These are phyloP conservation scores for Diuraphis noxia DNA, from an alignment of 1,140 invertebrate genomes.

Conservation along the genomic window DNA sequence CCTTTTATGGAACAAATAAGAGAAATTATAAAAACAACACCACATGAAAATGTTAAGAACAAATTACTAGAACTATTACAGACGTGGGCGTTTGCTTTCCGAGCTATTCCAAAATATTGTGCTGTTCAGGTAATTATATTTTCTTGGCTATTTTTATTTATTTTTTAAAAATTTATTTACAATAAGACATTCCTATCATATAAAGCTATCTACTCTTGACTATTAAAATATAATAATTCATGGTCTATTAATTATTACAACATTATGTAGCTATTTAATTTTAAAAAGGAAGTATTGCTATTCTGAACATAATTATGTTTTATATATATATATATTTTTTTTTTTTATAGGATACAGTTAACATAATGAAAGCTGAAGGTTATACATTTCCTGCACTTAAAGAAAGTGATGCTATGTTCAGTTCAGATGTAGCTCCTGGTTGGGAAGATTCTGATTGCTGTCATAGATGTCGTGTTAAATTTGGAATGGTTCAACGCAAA, in stretches of 20 bases:
- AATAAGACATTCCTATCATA: no score
- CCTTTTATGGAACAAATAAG: conserved; percentile 93
- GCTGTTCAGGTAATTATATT: conserved; percentile 72
- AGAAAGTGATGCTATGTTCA: conserved; percentile 98
- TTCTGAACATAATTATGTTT: not conserved
- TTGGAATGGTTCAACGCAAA: conserved; percentile 82
- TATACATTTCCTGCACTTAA: conserved; percentile 89
- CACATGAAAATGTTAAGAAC: conserved; percentile 80
- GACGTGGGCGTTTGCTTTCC: conserved; percentile 95
- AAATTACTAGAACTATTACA: conserved; percentile 95
- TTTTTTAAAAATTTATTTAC: no score
- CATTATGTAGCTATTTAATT: not conserved
- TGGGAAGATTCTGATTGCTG: conserved; percentile 96
- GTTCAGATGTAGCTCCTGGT: conserved; percentile 92
- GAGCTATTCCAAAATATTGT: conserved; percentile 86
- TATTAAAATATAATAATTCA: not conserved
- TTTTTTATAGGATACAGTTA: conserved; percentile 78
- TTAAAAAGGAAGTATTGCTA: not conserved
- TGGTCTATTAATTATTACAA: not conserved
- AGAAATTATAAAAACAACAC: conserved; percentile 79
- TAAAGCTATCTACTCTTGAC: no score
- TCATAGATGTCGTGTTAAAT: conserved; percentile 84
- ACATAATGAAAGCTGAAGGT: conserved; percentile 91
- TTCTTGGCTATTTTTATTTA: not conserved
- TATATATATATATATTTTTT: not conserved